phyloP scores from a whole-genome alignment of 2,797 vertebrate genomes.

The Enteromius trimaculatus region DNA sequence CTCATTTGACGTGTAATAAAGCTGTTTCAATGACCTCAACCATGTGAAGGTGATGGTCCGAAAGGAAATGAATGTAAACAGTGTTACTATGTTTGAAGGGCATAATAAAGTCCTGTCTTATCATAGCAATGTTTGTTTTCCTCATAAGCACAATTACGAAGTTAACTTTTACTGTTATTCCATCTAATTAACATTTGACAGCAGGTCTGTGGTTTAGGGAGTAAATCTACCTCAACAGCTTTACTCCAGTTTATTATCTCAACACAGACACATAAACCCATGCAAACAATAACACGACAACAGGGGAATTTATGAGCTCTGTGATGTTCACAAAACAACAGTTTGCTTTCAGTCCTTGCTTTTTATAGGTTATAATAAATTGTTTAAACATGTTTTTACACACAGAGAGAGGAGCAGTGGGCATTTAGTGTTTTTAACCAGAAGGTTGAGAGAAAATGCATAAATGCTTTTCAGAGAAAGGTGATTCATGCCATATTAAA shows the following conservation, averaged over 20 bases:
- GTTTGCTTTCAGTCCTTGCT: background rate
- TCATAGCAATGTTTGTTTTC: slow-evolving; percentile 54
- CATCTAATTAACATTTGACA: slow-evolving; percentile 54
- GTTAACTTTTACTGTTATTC: slow-evolving; percentile 54
- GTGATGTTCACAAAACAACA: background rate
- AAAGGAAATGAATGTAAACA: slow-evolving; percentile 68
- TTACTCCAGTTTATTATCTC: slow-evolving; percentile 36
- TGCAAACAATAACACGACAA: slow-evolving; percentile 25
- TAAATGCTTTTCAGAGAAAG: background rate
- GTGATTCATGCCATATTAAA: background rate
- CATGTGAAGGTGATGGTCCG: slow-evolving; percentile 54
- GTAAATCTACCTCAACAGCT: slow-evolving; percentile 4
- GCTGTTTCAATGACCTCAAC: slow-evolving; percentile 55
- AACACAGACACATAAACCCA: slow-evolving; percentile 14
- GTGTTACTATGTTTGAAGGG: slow-evolving; percentile 55
- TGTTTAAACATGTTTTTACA: background rate
- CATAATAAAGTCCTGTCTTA: slow-evolving; percentile 60
- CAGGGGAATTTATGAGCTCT: slow-evolving; percentile 9
- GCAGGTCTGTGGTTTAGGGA: slow-evolving; percentile 22
- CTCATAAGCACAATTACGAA: slow-evolving; percentile 54
- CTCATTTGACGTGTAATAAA: slow-evolving; percentile 52
- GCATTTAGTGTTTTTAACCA: background rate
- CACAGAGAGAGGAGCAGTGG: background rate
- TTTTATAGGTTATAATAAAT: background rate
- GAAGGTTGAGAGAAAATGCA: background rate